A percentile compares a stretch with the other conserved stretches of the same genome.
Conservation (phyloP, 2,113 vertebrate species). For the Zosterops borbonicus region DNA sequence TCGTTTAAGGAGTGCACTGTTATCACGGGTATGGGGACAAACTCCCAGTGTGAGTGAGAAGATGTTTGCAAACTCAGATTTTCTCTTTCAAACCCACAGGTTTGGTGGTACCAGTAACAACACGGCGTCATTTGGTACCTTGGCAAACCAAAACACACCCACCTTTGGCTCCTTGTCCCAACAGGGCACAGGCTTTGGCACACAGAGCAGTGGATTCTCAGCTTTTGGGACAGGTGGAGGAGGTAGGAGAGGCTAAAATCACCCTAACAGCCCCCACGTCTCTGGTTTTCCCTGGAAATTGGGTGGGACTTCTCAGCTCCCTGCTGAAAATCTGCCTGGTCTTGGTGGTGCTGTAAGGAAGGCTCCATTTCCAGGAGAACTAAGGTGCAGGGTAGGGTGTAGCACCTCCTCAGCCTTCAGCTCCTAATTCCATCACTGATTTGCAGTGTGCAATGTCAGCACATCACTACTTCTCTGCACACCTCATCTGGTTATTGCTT, state of each 20-base stretch:
- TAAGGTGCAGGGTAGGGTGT: background rate
- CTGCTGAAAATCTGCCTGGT: background rate
- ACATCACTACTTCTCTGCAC: background rate
- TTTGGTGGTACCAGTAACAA: slow-evolving; percentile 83
- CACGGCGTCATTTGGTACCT: slow-evolving; percentile 81
- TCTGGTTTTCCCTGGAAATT: background rate
- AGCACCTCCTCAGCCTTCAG: background rate
- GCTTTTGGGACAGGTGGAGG: slow-evolving; percentile 81
- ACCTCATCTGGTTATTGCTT: background rate
- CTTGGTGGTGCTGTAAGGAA: background rate
- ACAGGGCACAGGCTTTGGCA: slow-evolving; percentile 81
- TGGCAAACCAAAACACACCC: slow-evolving; percentile 83
- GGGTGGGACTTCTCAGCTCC: background rate
- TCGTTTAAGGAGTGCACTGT: background rate
- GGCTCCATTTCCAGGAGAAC: accelerated
- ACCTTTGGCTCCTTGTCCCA: slow-evolving; percentile 87
- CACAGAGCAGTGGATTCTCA: slow-evolving; percentile 81
- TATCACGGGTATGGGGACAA: background rate
- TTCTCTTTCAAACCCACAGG: slow-evolving; percentile 66
- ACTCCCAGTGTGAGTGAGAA: background rate
- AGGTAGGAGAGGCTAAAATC: slow-evolving; percentile 66
- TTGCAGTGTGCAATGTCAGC: background rate
- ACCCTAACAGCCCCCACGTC: background rate
- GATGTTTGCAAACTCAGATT: background rate
- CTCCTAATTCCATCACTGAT: background rate